Evolutionary conservation across 2,888 invertebrate species (phyloP), one percentile per base, ranked within the genome.

Genomic region (Cheilosia impressa): DNA sequence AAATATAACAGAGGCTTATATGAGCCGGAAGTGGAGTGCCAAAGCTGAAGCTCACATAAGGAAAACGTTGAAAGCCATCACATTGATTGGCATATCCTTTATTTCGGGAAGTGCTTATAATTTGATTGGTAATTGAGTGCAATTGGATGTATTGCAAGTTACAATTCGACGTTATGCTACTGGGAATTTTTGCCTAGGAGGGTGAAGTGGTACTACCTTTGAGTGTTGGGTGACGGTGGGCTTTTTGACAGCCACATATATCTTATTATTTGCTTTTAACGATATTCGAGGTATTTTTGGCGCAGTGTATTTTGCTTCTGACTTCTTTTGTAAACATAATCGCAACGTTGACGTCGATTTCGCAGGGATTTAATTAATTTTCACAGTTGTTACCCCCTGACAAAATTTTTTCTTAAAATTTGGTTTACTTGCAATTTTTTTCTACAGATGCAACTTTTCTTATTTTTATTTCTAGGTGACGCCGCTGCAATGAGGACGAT

Each of bases 401-500:
- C 31, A 2, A 9, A 31, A 2, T 31, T 31, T 31, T 31, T 31
- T 9, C 2, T 9, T 31, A 27, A 27, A 31, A 9, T 31, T 31
- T 9, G 0, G 2, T 9, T 31, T 0, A 31, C 9, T 31, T 27
- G 27, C 0, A 0, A 1, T 6, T 6, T 27, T 7, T 27, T 27
- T 27, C 27, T 27, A 27, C 1, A 27, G 27, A 27, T 2, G 2
- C 17, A 7, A 45, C 7, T 97, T 53, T 71, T 65, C 73, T 78
- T 82, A 27, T 5, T 27, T 27, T 27, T 53, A 0, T 17, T 92
- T 93, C 10, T 90, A 94, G 94, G 93, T 93, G 93, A 93, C 93
- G 93, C 92, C 93, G 95, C 94, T 94, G 94, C 94, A 94, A 95
- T 94, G 94, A 95, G 95, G 94, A 95, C 95, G 95, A 95, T 94